Percentiles rank a stretch among this genome's conserved stretches.
Evolutionary conservation across 2,797 vertebrate species (phyloP).

Genomic region (Tangara arthus): DNA sequence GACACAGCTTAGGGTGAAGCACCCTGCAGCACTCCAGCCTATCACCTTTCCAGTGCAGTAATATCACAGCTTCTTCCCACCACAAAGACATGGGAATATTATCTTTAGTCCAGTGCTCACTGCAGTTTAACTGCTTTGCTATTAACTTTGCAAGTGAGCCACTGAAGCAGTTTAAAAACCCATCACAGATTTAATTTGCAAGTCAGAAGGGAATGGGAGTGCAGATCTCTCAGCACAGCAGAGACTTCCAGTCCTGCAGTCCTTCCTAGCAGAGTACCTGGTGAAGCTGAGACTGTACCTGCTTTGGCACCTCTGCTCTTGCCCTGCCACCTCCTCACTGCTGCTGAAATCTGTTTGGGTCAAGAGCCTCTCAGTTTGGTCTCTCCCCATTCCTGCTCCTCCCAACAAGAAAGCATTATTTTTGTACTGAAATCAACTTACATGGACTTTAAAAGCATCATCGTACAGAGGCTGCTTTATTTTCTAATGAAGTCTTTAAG

Average conservation of each 20-base stretch:
- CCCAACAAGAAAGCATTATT: neutral
- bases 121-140: neutral
- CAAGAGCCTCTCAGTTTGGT: neutral
- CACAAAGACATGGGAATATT: neutral
- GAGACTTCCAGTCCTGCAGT: neutral
- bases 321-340: neutral
- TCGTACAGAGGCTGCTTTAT: slow-evolving; percentile 7
- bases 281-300: neutral
- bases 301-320: neutral
- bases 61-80: neutral
- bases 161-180: neutral
- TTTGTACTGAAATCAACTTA: neutral
- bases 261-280: neutral
- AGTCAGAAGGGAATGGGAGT: neutral
- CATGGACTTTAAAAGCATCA: neutral
- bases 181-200: neutral
- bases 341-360: neutral
- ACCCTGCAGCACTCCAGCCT: neutral
- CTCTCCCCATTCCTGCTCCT: neutral
- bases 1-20: neutral
- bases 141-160: neutral
- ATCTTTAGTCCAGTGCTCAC: neutral
- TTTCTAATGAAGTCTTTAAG: slow-evolving; percentile 38
- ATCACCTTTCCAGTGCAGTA: neutral
- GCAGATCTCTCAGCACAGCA: neutral